These are phyloP conservation scores for Endomychus coccineus DNA, from an alignment of 2,888 invertebrate genomes.

Conservation along the genomic window DNA sequence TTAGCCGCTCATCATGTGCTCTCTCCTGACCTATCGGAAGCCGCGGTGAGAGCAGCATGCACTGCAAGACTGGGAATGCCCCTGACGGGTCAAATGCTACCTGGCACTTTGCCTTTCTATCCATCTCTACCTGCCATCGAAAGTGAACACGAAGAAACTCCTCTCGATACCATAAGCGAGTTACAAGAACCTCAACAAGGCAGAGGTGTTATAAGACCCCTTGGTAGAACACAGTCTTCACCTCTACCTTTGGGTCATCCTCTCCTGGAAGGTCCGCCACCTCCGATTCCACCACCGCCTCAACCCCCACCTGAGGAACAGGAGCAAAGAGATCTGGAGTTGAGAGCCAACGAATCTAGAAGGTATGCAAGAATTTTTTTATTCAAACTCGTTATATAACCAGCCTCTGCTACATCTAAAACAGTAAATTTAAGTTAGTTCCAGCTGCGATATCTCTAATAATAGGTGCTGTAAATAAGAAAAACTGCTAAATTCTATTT, in stretches of 20 bases:
- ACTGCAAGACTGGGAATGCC: conserved; percentile 57
- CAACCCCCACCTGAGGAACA: conserved; percentile 50
- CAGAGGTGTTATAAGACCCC: conserved; percentile 53
- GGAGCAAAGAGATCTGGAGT: conserved; percentile 41
- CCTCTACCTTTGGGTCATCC: conserved; percentile 86
- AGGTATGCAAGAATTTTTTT: no score
- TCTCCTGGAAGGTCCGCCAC: conserved; percentile 50
- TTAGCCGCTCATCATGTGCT: conserved; percentile 48
- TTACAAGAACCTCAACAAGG: conserved; percentile 36
- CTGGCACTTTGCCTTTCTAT: conserved; percentile 64
- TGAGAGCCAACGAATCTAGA: conserved; percentile 45
- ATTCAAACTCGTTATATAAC: no score
- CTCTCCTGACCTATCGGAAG: conserved; percentile 58
- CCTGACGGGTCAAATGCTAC: conserved; percentile 53
- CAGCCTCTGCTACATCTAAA: no score
- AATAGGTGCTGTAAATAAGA: no score
- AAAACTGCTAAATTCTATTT: no score
- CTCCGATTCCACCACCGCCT: conserved; percentile 26
- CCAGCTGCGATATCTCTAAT: no score
- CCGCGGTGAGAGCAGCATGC: conserved; percentile 68
- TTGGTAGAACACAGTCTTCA: conserved; percentile 92
- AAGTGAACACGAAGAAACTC: conserved; percentile 49
- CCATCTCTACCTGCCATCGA: conserved; percentile 57
- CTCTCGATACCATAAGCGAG: conserved; percentile 45
- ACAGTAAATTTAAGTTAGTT: no score